Evolutionary conservation across 2,888 invertebrate genomes (phyloP).

Genomic region (Polydesmus complanatus): DNA sequence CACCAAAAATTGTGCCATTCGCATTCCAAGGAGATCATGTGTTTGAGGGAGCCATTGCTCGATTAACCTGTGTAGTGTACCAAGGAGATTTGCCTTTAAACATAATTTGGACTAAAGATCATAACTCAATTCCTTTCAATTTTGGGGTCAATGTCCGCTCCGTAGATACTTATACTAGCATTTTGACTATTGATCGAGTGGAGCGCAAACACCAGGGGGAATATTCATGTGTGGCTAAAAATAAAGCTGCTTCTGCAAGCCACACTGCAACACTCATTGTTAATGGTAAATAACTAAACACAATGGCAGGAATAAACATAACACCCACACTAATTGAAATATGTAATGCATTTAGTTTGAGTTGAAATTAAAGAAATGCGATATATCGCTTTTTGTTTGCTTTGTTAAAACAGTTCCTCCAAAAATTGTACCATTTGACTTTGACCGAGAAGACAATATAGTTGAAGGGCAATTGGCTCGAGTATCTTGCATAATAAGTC

Average conservation of each 20-base stretch:
- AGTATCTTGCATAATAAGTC: slow-evolving; percentile 19
- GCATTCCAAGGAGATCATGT: slow-evolving; percentile 6
- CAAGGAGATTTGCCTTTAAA: slow-evolving; percentile 10
- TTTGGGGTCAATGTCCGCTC: neutral
- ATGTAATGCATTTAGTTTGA: too few species aligned
- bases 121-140: neutral
- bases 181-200: slow-evolving; percentile 4
- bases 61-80: slow-evolving; percentile 7
- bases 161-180: slow-evolving; percentile 2
- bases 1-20: slow-evolving; percentile 13
- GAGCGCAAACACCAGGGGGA: neutral
- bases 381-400: neutral
- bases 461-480: slow-evolving; percentile 17
- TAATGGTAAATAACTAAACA: slow-evolving; percentile 10
- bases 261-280: neutral
- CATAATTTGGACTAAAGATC: slow-evolving; percentile 4
- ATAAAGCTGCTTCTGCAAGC: neutral
- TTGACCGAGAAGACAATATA: slow-evolving; percentile 16
- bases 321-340: too few species aligned
- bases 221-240: slow-evolving; percentile 5
- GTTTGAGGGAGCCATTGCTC: slow-evolving; percentile 8
- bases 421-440: slow-evolving; percentile 18
- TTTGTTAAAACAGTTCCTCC: slow-evolving; percentile 18
- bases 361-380: too few species aligned
- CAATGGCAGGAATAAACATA: too few species aligned